A percentile compares a stretch with the other conserved stretches of the same genome.
phyloP scores from a whole-genome alignment of 2,113 vertebrate genomes.

The Scopus umbretta region DNA sequence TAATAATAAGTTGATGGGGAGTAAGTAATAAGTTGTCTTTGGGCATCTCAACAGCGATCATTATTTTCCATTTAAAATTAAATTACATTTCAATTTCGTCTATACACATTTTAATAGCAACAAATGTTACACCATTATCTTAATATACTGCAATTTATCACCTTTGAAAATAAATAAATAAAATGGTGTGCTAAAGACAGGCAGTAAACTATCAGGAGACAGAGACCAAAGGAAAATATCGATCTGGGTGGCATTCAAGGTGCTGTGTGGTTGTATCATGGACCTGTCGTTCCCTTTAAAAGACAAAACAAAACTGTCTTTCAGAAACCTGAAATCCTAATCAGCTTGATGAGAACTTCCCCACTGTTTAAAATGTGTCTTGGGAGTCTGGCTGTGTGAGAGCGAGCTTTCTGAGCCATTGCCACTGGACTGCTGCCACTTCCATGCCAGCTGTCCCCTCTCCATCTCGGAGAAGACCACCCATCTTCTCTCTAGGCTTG shows the following conservation, averaged over 20 bases:
- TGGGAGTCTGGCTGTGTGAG: neutral
- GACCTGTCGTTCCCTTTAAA: neutral
- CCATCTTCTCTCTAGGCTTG: neutral
- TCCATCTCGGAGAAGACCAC: neutral
- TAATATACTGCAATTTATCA: constrained; percentile 18
- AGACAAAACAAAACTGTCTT: neutral
- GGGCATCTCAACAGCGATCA: neutral
- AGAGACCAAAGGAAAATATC: neutral
- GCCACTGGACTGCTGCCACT: neutral
- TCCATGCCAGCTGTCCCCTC: neutral
- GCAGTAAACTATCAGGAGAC: neutral
- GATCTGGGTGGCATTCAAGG: neutral
- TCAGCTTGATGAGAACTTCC: neutral
- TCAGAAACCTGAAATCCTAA: neutral
- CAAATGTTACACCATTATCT: constrained; percentile 5
- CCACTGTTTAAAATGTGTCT: neutral
- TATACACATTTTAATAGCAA: neutral
- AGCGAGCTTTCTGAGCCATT: neutral
- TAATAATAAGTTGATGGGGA: neutral
- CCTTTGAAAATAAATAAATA: neutral
- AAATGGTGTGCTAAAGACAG: neutral
- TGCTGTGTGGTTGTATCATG: neutral
- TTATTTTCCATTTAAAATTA: constrained; percentile 42
- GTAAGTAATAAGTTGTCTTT: neutral
- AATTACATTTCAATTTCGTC: constrained; percentile 1